Evolutionary conservation across 1,140 invertebrate species (phyloP).

Genomic region (Drosophila serrata): DNA sequence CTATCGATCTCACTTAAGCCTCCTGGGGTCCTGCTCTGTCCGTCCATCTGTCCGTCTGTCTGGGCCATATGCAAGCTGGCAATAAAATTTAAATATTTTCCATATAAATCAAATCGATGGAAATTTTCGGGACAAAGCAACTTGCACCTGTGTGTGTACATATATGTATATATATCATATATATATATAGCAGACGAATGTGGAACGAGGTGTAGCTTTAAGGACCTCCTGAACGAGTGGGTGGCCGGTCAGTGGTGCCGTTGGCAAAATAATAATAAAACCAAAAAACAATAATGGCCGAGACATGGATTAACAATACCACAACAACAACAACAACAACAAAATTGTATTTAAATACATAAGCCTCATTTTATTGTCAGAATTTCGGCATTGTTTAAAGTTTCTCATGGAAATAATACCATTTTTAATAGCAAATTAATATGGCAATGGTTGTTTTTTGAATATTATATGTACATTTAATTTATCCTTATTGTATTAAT

Average conservation of each 20-base stretch:
- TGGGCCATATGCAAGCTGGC: slow-evolving; percentile 76
- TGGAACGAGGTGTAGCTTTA: slow-evolving; percentile 17
- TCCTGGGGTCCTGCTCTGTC: slow-evolving; percentile 22
- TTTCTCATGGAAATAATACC: background rate
- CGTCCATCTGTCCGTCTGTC: slow-evolving; percentile 12
- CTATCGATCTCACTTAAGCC: slow-evolving; percentile 79
- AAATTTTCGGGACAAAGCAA: slow-evolving; percentile 72
- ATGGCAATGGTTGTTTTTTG: background rate
- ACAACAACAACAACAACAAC: too few relatives aligned
- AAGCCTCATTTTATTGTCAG: slow-evolving; percentile 2
- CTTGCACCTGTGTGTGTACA: slow-evolving; percentile 28
- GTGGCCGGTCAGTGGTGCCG: slow-evolving; percentile 2
- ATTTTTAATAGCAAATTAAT: background rate
- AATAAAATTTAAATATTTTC: slow-evolving; percentile 84
- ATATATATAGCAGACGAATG: background rate
- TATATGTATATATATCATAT: background rate
- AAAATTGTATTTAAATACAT: background rate
- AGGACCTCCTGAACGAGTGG: slow-evolving; percentile 50
- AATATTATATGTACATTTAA: background rate
- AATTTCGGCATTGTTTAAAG: background rate
- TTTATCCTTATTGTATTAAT: background rate
- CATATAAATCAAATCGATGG: slow-evolving; percentile 83
- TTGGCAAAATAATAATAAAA: background rate
- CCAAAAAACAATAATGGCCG: background rate
- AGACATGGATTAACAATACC: slow-evolving; percentile 8